Evolutionary conservation across 1,140 invertebrate species (phyloP), one percentile per base, ranked within the genome.

Genomic region (Platorchestia sp.): DNA sequence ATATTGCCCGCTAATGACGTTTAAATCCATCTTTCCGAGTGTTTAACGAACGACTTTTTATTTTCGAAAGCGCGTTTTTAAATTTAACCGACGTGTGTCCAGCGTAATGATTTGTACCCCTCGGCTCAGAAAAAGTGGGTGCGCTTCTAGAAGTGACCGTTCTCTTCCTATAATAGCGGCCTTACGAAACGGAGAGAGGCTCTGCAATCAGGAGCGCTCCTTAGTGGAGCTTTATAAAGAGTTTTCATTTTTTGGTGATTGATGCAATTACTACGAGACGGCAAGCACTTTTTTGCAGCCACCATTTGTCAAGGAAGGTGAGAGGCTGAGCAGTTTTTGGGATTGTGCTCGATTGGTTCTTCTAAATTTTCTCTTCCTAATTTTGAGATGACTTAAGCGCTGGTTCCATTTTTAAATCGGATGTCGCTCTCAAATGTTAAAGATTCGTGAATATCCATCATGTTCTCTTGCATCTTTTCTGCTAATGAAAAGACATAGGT

Each of bases 161-260:
- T 75, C 44, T 5, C 40, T 45, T 14, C 91, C 47, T 93, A 14
- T 44, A 45, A 93, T 47, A 40, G 91, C 14, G 19, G 91, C 40
- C 91, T 93, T 45, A 44, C 91, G 91, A 93, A 44, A 93, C 44
- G 44, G 45, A 40, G 91, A 93, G 91, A 43, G 91, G 91, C 44
- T 44, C 40, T 44, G 45, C 91, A 93, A 47, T 93, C 44, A 93
- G 7, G 45, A 44, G 19, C 41, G 41, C 87, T 90, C 87, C 41
- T 75, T 75, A 75, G 59, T 75, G 27, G 27, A 75, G 10, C 59
- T 75, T 36, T 10, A 75, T 75, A 75, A 27, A 27, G 27, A 75
- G 14, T 75, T 75, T 75, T 36, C 59, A 3, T 36, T 75, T 75
- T 75, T 27, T 1, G 7, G 27, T 75, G 59, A 75, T 75, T 75